Evolutionary conservation across 2,797 vertebrate genomes (phyloP).

Genomic region (Nannoperca obscura): DNA sequence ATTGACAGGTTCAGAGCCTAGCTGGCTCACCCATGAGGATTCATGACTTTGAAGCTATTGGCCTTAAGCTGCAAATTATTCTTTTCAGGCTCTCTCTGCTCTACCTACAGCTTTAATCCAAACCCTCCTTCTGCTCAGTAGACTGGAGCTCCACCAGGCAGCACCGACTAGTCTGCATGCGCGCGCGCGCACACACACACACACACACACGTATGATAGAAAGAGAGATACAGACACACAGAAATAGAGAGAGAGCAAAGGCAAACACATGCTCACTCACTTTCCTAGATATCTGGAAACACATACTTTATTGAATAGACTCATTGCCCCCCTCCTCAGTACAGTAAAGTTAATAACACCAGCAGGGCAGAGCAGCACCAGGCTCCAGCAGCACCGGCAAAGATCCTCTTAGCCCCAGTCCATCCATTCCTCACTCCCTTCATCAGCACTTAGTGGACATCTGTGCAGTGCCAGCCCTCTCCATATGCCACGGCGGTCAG

Average conservation of each 20-base stretch:
- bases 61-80: conserved; percentile 97
- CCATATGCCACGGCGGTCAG: conserved; percentile 79
- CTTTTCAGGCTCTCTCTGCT: conserved; percentile 88
- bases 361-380: conserved; percentile 72
- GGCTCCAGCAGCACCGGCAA: conserved; percentile 72
- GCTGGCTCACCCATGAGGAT: conserved; percentile 91
- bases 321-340: conserved; percentile 49
- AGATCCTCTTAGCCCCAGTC: conserved; percentile 67
- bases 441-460: conserved; percentile 87
- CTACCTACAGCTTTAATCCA: conserved; percentile 79
- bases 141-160: conserved; percentile 57
- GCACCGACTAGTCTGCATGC: conserved; percentile 56
- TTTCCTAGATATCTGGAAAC: conserved; percentile 63
- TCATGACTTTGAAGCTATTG: conserved; percentile 98
- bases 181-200: background rate
- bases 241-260: conserved; percentile 29
- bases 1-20: conserved; percentile 95
- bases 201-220: conserved; percentile 13
- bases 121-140: conserved; percentile 65
- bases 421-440: conserved; percentile 79
- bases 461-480: conserved; percentile 85
- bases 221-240: conserved; percentile 23
- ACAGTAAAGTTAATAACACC: conserved; percentile 72
- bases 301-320: conserved; percentile 63
- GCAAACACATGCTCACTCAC: conserved; percentile 52